Conservation (phyloP, 1,140 invertebrate species). For the Hylyphantes graminicola region DNA sequence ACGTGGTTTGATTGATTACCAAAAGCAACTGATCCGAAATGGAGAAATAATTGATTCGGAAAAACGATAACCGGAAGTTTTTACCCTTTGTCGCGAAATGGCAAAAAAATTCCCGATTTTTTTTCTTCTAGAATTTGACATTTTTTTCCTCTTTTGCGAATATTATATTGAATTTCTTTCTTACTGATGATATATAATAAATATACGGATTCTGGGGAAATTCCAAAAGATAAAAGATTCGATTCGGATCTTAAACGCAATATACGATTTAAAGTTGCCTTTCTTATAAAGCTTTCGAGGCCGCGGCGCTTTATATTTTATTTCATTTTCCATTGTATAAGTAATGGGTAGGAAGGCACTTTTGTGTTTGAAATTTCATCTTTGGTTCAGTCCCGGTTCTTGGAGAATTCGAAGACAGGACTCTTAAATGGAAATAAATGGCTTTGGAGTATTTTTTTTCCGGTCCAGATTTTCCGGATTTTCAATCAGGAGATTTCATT, state of each 20-base stretch:
- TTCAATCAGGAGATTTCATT: conserved; percentile 54
- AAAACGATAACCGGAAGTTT: conserved; percentile 54
- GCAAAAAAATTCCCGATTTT: neutral
- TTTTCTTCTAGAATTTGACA: conserved; percentile 27
- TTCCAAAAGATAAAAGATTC: conserved; percentile 46
- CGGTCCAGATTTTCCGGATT: conserved; percentile 30
- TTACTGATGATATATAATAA: conserved; percentile 54
- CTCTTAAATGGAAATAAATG: conserved; percentile 57
- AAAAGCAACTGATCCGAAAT: conserved; percentile 51
- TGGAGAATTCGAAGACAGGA: conserved; percentile 39
- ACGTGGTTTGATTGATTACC: conserved; percentile 48
- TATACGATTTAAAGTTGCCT: conserved; percentile 52
- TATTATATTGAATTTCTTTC: conserved; percentile 55
- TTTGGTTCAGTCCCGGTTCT: neutral
- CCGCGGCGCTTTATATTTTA: conserved; percentile 25
- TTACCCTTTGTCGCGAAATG: conserved; percentile 16
- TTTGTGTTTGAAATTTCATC: conserved; percentile 51
- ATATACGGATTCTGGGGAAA: conserved; percentile 53
- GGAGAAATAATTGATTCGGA: conserved; percentile 53
- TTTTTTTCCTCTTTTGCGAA: conserved; percentile 25
- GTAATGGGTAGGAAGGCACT: conserved; percentile 51
- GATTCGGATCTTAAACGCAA: conserved; percentile 38
- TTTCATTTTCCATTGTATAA: conserved; percentile 53
- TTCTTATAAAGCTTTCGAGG: conserved; percentile 35
- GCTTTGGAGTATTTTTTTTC: conserved; percentile 27